phyloP scores from a whole-genome alignment of 2,113 vertebrate genomes.

The Serilophus lunatus region DNA sequence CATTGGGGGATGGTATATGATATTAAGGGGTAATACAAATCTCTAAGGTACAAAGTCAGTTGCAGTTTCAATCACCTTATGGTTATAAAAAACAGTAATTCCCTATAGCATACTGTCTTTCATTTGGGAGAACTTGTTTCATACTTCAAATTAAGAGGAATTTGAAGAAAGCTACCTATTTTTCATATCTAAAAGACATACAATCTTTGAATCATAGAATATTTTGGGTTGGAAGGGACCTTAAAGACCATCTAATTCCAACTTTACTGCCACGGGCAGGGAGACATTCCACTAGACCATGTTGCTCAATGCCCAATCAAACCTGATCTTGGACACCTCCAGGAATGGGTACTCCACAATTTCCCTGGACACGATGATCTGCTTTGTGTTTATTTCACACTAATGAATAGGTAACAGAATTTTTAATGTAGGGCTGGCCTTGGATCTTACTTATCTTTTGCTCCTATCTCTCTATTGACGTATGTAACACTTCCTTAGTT shows the following conservation, averaged over 20 bases:
- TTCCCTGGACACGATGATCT: background rate
- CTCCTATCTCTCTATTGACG: background rate
- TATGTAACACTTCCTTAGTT: background rate
- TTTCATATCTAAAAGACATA: background rate
- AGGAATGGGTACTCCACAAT: background rate
- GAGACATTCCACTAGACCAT: background rate
- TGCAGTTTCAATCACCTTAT: background rate
- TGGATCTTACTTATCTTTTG: background rate
- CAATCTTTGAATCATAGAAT: background rate
- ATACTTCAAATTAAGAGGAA: background rate
- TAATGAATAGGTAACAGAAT: background rate
- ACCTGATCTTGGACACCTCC: background rate
- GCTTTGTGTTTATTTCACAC: background rate
- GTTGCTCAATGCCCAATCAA: background rate
- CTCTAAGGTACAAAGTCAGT: background rate
- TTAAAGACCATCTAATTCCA: background rate
- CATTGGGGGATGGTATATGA: background rate
- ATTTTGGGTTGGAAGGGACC: background rate
- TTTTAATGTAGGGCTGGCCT: background rate
- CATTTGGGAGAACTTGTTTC: background rate
- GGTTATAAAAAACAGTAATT: background rate
- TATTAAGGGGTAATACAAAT: background rate
- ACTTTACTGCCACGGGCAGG: background rate
- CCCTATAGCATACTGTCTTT: background rate
- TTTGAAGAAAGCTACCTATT: background rate